Evolutionary conservation across 2,888 invertebrate genomes (phyloP), one percentile per base, ranked within the genome.

Genomic region (Cancer borealis): DNA sequence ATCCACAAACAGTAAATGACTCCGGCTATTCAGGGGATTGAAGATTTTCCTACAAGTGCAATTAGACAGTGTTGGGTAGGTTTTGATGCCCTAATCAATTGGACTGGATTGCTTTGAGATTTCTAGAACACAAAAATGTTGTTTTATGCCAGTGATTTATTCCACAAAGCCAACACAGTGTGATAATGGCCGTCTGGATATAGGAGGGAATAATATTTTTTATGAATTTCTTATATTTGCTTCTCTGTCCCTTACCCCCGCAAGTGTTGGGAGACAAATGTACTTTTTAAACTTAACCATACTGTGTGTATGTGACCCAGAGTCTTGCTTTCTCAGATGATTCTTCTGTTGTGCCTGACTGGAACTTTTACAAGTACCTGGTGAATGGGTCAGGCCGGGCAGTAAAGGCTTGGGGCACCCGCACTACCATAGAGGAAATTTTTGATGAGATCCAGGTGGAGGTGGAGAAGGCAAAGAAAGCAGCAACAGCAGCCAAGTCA

Each of bases 351-450:
- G 96, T 96, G 2, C 97, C 97, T 21, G 96, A 96, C 79, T 97
- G 97, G 97, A 97, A 97, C 96, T 97, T 97, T 96, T 97, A 97
- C 96, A 97, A 97, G 96, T 97, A 97, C 96, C 96, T 97, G 66
- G 96, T 97, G 3, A 96, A 96, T 96, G 96, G 96, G 79, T 96
- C 96, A 88, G 97, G 97, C 5, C 96, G 96, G 88, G 96, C 97
- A 12, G 92, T 97, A 6, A 96, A 96, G 92, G 96, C 96, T 0
- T 97, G 97, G 97, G 97, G 97, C 10, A 97, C 97, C 3, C 96
- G 96, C 95, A 96, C 96, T 6, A 95, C 96, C 6, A 96, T 96
- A 46, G 96, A 96, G 93, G 96, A 96, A 5, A 96, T 96, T 45
- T 96, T 96, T 95, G 96, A 96, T 60, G 95, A 96, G 14, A 95